These are phyloP conservation scores for Osmoderma eremita DNA, from an alignment of 2,888 invertebrate genomes.

Conservation along the genomic window DNA sequence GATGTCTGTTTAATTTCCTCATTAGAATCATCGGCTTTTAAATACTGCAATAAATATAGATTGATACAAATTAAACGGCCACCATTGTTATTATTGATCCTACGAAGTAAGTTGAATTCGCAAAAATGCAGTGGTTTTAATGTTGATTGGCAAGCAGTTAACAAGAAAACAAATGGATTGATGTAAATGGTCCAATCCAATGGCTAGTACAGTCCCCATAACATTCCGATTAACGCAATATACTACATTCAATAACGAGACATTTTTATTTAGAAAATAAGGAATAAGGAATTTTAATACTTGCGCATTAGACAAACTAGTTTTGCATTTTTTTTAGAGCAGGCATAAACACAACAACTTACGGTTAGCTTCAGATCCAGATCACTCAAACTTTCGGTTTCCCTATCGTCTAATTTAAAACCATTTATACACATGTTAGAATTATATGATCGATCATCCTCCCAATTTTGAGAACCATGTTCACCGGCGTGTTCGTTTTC, in stretches of 20 bases:
- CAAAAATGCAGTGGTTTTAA: too few relatives aligned
- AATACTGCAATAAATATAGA: constrained; percentile 13
- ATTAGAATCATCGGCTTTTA: background rate
- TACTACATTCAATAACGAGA: background rate
- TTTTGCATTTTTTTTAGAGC: background rate
- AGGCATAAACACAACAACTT: background rate
- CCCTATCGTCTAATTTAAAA: constrained; percentile 31
- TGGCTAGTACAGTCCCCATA: too few relatives aligned
- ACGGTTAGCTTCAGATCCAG: constrained; percentile 30
- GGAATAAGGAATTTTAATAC: background rate
- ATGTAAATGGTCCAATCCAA: too few relatives aligned
- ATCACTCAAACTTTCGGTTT: constrained; percentile 17
- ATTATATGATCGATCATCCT: background rate
- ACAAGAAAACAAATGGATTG: background rate
- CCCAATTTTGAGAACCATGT: background rate
- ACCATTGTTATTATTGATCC: background rate
- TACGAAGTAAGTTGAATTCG: background rate
- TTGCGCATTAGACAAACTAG: background rate
- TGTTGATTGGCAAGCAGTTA: too few relatives aligned
- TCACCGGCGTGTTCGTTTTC: background rate
- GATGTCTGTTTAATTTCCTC: background rate
- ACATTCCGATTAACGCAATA: background rate
- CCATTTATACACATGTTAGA: constrained; percentile 1
- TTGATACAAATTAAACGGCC: background rate
- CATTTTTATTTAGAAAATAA: background rate